Base-by-base conservation (phyloP, 2,888 invertebrate species). In the Mongoloraphidia duomilia region DNA sequence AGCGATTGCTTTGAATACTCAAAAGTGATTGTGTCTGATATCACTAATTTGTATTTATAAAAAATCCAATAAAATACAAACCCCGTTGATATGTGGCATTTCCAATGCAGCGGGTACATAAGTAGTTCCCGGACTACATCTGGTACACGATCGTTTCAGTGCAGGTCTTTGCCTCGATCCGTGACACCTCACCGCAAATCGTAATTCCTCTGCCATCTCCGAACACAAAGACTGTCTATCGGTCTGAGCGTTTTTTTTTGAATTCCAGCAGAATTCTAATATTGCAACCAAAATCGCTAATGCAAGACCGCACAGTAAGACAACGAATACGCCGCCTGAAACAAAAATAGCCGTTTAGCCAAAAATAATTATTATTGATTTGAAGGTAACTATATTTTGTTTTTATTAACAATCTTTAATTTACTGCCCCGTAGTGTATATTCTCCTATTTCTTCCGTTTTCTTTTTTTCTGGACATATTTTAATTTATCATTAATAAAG, bases 261-360 rank as follows among this genome's bases (percentile, higher is more conserved):
- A 89, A 65, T 93, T 91, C 88, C 91, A 92, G 60, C 90, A 91
- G 65, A 96, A 95, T 64, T 96, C 94, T 58, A 93, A 70, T 51
- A 96, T 87, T 9, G 94, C 94, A 4, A 94, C 90, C 47, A 95
- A 74, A 52, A 95, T 86, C 1, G 95, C 92, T 34, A 94, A 64
- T 0, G 90, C 89, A 44, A 97, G 70, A 0, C 96, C 97, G 55
- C 90, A 92, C 1, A 96, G 76, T 1, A 98, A 74, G 0, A 97
- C 95, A 34, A 98, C 94, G 67, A 98, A 98, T 1, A 98, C 93
- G 2, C 97, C 97, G 54, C 90, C 89, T 86, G 67, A 3, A 68
- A 67, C 43, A 51, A 49, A 55, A 56, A 49, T 44, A 43, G 11
- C 10, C n/a, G 5, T 9, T 43, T 34, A 26, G 14, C 26, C 26